phyloP scores from a whole-genome alignment of 2,113 vertebrate genomes.

The Monopterus albus region DNA sequence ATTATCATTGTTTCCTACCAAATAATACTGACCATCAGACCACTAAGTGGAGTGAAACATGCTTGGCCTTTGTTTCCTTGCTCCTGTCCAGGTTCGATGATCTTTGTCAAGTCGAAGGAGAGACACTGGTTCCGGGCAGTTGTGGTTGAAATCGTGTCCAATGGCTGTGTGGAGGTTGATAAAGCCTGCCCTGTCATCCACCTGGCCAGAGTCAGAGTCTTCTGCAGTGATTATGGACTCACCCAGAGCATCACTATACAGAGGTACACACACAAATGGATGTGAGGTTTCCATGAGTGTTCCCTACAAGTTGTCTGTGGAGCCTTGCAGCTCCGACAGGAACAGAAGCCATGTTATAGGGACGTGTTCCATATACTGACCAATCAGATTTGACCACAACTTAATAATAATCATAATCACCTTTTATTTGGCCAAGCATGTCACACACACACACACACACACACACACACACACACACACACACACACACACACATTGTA shows the following conservation, averaged over 20 bases:
- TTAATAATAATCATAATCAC: no score
- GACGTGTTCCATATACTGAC: no score
- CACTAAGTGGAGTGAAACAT: neutral
- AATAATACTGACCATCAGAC: no score
- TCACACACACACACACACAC: no score
- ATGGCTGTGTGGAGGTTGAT: conserved; percentile 60
- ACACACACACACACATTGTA: no score
- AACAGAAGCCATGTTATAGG: neutral
- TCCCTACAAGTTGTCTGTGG: neutral
- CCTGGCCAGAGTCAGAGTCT: conserved; percentile 80
- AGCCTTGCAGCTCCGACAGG: neutral
- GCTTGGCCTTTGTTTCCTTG: neutral
- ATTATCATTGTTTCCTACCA: no score
- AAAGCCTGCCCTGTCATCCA: conserved; percentile 78
- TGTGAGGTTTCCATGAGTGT: neutral
- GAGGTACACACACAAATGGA: conserved; percentile 74
- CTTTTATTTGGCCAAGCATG: no score
- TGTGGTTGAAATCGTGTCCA: conserved; percentile 83
- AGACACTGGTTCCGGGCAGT: conserved; percentile 87
- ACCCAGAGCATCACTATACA: conserved; percentile 76
- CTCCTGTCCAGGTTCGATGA: conserved; percentile 76
- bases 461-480: no score
- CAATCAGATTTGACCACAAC: no score
- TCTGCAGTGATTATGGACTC: conserved; percentile 87
- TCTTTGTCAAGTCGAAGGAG: conserved; percentile 81